Evolutionary conservation across 2,113 vertebrate species (phyloP).

Genomic region (Passer domesticus): DNA sequence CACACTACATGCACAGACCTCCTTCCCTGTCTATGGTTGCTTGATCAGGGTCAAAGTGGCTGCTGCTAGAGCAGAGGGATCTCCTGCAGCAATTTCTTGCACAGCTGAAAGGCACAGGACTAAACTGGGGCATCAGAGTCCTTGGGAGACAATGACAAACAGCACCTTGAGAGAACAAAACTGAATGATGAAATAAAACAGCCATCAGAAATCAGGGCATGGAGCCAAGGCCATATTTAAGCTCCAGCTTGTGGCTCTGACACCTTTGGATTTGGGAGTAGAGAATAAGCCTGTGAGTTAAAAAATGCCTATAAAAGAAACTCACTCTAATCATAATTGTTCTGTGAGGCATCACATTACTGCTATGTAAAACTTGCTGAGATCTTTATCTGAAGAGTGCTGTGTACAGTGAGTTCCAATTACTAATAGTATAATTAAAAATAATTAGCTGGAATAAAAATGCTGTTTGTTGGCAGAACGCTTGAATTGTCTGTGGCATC

Average conservation of each 20-base stretch:
- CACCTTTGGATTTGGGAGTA: neutral
- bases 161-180: neutral
- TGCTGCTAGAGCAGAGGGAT: neutral
- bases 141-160: neutral
- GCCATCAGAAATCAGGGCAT: neutral
- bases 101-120: neutral
- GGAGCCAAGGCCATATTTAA: neutral
- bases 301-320: neutral
- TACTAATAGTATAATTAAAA: slow-evolving; percentile 53
- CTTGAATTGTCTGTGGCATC: neutral
- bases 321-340: neutral
- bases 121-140: neutral
- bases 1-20: neutral
- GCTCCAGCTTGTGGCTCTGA: neutral
- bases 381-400: neutral
- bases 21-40: neutral
- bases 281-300: neutral
- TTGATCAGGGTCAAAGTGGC: neutral
- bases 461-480: slow-evolving; percentile 13
- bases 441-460: slow-evolving; percentile 48
- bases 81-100: neutral
- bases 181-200: neutral
- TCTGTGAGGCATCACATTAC: neutral
- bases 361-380: neutral
- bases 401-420: neutral